Conservation (phyloP, 2,888 invertebrate species). For the Augochlorella aurata region DNA sequence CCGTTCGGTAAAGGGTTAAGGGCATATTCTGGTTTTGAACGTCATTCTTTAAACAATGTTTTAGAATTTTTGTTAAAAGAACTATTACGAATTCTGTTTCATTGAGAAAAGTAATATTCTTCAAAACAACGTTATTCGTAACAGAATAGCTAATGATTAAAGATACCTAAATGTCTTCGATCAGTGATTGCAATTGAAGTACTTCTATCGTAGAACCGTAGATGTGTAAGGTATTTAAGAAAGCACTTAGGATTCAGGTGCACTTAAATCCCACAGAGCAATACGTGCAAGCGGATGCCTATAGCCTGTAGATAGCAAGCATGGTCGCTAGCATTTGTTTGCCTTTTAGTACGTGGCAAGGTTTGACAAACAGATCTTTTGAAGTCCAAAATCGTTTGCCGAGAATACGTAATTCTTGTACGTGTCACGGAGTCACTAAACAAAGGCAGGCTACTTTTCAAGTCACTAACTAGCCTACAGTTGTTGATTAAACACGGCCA, state of each 20-base stretch:
- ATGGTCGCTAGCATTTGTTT: constrained; percentile 28
- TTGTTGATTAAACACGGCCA: neutral
- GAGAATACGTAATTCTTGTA: constrained; percentile 7
- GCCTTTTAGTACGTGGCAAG: constrained; percentile 36
- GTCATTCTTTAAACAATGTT: too few relatives aligned
- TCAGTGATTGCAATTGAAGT: neutral
- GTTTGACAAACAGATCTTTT: constrained; percentile 26
- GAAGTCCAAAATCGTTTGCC: constrained; percentile 5
- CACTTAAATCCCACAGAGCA: neutral
- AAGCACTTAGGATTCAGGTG: neutral
- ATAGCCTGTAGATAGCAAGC: neutral
- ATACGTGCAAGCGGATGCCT: constrained; percentile 12
- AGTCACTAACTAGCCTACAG: neutral
- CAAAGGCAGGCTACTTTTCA: neutral
- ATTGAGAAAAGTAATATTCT: too few relatives aligned
- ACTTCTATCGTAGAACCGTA: neutral
- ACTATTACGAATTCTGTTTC: too few relatives aligned
- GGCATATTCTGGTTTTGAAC: too few relatives aligned
- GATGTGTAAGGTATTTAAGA: neutral
- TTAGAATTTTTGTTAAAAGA: too few relatives aligned
- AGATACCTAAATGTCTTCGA: neutral
- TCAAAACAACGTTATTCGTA: too few relatives aligned
- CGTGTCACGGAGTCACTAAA: neutral
- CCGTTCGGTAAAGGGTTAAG: too few relatives aligned
- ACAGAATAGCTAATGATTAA: too few relatives aligned